These are phyloP conservation scores for Colius striatus DNA, from an alignment of 2,113 vertebrate species.

Conservation along the genomic window DNA sequence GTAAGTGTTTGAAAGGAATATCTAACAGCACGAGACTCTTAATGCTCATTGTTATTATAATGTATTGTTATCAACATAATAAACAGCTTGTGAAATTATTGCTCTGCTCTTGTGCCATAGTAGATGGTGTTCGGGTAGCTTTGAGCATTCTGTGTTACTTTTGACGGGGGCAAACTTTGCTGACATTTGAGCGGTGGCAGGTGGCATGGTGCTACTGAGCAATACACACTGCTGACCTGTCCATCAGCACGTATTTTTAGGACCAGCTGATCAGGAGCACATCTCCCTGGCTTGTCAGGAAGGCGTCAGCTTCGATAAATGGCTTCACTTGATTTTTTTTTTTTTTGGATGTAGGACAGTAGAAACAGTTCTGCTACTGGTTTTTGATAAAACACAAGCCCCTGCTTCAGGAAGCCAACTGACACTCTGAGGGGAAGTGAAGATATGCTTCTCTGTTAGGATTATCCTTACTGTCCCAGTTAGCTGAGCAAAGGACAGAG, in stretches of 20 bases:
- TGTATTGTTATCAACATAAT: background rate
- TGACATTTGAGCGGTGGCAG: background rate
- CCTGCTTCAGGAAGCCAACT: conserved; percentile 74
- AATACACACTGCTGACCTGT: conserved; percentile 72
- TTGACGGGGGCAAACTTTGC: background rate
- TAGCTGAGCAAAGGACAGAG: conserved; percentile 72
- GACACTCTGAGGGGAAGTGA: conserved; percentile 72
- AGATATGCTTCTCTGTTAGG: background rate
- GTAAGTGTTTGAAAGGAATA: background rate
- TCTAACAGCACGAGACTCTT: background rate
- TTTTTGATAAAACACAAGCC: conserved; percentile 75
- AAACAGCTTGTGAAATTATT: background rate
- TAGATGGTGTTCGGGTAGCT: background rate
- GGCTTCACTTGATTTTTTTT: conserved; percentile 82
- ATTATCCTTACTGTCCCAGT: background rate
- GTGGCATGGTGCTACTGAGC: background rate
- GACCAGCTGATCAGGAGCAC: conserved; percentile 59
- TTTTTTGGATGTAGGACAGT: conserved; percentile 66
- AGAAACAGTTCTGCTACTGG: conserved; percentile 56
- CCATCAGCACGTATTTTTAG: conserved; percentile 77
- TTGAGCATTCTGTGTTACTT: background rate
- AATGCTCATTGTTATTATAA: background rate
- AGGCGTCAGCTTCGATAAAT: conserved; percentile 78
- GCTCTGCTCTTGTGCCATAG: background rate
- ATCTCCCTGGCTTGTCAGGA: conserved; percentile 78